A percentile compares a stretch with the other conserved stretches of the same genome.
These are phyloP conservation scores for Pentamera pediparva DNA, from an alignment of 53 echinoderm and acorn worm genomes.

Conservation along the genomic window DNA sequence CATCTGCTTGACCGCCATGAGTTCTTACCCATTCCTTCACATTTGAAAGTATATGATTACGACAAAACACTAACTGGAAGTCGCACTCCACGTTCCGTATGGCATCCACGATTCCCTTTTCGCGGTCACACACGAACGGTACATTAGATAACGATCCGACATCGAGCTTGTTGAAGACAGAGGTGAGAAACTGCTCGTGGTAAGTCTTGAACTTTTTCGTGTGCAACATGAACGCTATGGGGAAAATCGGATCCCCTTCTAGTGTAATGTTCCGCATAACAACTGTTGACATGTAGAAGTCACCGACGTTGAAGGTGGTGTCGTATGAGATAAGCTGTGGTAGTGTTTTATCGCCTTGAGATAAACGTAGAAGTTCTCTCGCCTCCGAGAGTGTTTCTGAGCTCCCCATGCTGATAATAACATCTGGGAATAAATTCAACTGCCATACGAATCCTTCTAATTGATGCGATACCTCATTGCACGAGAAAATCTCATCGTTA, in stretches of 20 bases:
- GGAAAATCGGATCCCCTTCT: background rate
- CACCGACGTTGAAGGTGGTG: conserved; percentile 4
- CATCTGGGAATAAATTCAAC: background rate
- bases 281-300: background rate
- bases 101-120: background rate
- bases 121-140: background rate
- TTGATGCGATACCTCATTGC: background rate
- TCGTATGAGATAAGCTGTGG: background rate
- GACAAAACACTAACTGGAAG: background rate
- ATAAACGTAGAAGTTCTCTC: background rate
- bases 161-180: background rate
- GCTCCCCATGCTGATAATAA: background rate
- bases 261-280: background rate
- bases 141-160: background rate
- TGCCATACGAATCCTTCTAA: background rate
- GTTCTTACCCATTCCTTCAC: background rate
- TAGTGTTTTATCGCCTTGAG: background rate
- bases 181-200: background rate
- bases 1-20: background rate
- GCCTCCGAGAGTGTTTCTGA: background rate
- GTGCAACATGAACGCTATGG: background rate
- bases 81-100: background rate
- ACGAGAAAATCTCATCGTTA: background rate
- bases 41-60: background rate
- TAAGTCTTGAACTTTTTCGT: background rate